Evolutionary conservation across 1,140 invertebrate species (phyloP).

Genomic region (Helicoverpa armigera): DNA sequence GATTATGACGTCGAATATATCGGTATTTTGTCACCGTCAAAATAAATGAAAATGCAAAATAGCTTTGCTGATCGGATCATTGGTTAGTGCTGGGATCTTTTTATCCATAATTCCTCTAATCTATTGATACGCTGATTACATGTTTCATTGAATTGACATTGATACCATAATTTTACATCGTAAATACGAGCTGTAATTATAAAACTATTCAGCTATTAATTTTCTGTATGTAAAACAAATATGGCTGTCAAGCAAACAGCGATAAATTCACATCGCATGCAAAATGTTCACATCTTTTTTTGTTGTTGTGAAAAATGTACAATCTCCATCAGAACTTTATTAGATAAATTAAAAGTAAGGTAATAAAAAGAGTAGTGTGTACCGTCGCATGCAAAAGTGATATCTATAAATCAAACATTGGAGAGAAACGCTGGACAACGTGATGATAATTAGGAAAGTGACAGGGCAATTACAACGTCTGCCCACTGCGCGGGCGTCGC

Average conservation of each 20-base stretch:
- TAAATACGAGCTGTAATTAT: not conserved
- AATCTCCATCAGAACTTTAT: conserved; percentile 14
- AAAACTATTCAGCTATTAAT: conserved; percentile 11
- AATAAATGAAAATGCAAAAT: conserved; percentile 22
- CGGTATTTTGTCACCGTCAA: not conserved
- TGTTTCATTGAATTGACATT: not conserved
- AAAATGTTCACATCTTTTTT: not conserved
- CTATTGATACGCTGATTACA: not conserved
- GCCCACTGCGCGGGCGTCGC: conserved; percentile 45
- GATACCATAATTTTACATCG: not conserved
- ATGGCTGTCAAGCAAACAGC: not conserved
- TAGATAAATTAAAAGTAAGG: conserved; percentile 25
- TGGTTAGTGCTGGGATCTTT: not conserved
- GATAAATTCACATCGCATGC: not conserved
- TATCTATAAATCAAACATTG: conserved; percentile 54
- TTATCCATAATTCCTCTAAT: not conserved
- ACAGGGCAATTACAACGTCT: conserved; percentile 57
- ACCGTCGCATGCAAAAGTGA: conserved; percentile 57
- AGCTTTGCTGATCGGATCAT: not conserved
- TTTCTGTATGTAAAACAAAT: conserved; percentile 11
- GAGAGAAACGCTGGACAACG: conserved; percentile 53
- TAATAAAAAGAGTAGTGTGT: conserved; percentile 30
- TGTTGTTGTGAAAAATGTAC: not conserved
- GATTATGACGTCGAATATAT: conserved; percentile 2
- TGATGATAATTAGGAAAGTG: conserved; percentile 57